phyloP scores from a whole-genome alignment of 2,888 invertebrate species.

The Acronicta alni region DNA sequence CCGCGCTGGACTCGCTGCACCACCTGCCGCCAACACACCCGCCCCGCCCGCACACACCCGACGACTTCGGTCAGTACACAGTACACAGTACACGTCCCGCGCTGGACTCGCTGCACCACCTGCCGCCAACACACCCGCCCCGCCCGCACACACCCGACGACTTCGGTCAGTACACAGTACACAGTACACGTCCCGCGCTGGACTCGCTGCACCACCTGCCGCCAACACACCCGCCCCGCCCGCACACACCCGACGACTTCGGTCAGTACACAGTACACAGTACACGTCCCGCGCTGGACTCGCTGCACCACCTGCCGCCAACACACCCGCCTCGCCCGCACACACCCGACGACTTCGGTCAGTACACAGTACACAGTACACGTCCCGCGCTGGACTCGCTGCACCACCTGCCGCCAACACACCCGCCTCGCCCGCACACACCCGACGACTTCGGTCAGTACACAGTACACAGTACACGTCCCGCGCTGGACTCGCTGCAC shows the following conservation, averaged over 20 bases:
- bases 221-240: neutral
- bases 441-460: too few relatives aligned
- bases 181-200: conserved; percentile 78
- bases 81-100: conserved; percentile 71
- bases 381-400: conserved; percentile 89
- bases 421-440: neutral
- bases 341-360: too few relatives aligned
- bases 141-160: neutral
- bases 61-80: conserved; percentile 72
- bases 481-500: conserved; percentile 90
- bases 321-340: neutral
- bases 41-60: conserved; percentile 48
- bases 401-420: conserved; percentile 63
- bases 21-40: conserved; percentile 47
- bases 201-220: conserved; percentile 85
- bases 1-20: conserved; percentile 90
- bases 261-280: conserved; percentile 7
- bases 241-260: too few relatives aligned
- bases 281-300: conserved; percentile 87
- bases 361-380: conserved; percentile 7
- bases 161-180: neutral
- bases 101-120: conserved; percentile 87
- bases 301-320: conserved; percentile 75
- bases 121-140: conserved; percentile 16
- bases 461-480: neutral